Base-by-base conservation (phyloP, 1,140 invertebrate species). In the Drosophila pallidifrons region DNA sequence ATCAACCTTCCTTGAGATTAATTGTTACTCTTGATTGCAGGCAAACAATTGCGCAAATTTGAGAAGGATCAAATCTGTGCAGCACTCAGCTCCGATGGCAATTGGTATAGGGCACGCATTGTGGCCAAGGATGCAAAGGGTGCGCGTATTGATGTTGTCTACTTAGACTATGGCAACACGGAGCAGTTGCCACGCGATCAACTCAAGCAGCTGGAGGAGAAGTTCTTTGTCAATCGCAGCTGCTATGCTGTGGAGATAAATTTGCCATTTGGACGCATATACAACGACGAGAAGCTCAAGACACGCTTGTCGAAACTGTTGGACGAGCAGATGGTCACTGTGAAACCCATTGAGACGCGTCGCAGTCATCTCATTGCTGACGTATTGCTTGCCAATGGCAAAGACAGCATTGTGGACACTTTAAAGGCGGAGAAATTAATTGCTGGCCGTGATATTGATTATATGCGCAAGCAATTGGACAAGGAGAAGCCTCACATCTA, bases 81-180 rank as follows among this genome's bases (percentile, higher is more conserved):
- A 0, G 95, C 94, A 0, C 93, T 94, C 45, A 94, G 94, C 8
- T 3, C 61, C 0, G 95, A 96, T 82, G 93, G 92, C 2, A 95
- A 95, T 79, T 96, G 95, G 95, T 97, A 95, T 80, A 93, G 95
- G 59, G 95, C 94, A 11, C 93, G 94, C 71, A 94, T 96, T 11
- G 35, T 93, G 5, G 91, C 90, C 20, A 79, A 93, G 3, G 88
- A 93, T 46, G 92, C 93, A 11, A 79, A 91, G 92, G n/a, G 51
- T 10, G 28, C 61, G 0, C 55, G 61, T 7, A 93, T 94, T 2
- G 94, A 93, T 65, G 95, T 97, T 0, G 93, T 94, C 7, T 97
- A 96, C 91, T 92, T 96, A 3, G 96, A 97, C 91, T 97, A 96
- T 92, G 96, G 96, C 7, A 97, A 97, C 91, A 94, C 94, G 28